These are phyloP conservation scores for Criorhina ranunculi DNA, from an alignment of 2,888 invertebrate species.

Conservation along the genomic window DNA sequence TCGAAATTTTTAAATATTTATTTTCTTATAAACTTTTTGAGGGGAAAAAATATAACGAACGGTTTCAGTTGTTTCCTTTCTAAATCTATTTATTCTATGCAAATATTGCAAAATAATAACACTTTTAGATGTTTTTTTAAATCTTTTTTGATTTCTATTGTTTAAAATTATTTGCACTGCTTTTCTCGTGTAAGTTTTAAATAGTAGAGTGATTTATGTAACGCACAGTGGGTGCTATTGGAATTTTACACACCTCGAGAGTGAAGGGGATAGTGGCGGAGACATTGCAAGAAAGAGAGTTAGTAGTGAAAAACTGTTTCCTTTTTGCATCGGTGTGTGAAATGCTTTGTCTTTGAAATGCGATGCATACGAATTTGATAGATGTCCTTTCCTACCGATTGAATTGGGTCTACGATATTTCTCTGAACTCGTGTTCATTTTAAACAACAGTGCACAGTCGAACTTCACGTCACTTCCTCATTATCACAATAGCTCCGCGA, in stretches of 20 bases:
- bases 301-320: too few relatives aligned
- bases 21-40: neutral
- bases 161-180: slow-evolving; percentile 68
- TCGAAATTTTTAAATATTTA: neutral
- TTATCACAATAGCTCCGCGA: neutral
- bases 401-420: neutral
- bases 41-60: slow-evolving; percentile 35
- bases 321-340: too few relatives aligned
- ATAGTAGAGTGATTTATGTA: slow-evolving; percentile 36
- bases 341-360: too few relatives aligned
- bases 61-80: slow-evolving; percentile 17
- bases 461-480: too few relatives aligned
- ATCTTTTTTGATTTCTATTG: slow-evolving; percentile 35
- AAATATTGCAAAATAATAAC: slow-evolving; percentile 76
- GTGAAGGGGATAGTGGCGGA: neutral
- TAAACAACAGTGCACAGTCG: too few relatives aligned
- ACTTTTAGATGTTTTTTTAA: slow-evolving; percentile 42
- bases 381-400: neutral
- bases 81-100: slow-evolving; percentile 61
- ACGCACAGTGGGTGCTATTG: slow-evolving; percentile 9
- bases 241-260: neutral
- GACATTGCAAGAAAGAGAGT: neutral
- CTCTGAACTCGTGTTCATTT: too few relatives aligned
- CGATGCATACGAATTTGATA: too few relatives aligned
- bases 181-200: slow-evolving; percentile 45